Evolutionary conservation across 1,140 invertebrate genomes (phyloP), one percentile per base, ranked within the genome.

Genomic region (Leptinotarsa lineolata): DNA sequence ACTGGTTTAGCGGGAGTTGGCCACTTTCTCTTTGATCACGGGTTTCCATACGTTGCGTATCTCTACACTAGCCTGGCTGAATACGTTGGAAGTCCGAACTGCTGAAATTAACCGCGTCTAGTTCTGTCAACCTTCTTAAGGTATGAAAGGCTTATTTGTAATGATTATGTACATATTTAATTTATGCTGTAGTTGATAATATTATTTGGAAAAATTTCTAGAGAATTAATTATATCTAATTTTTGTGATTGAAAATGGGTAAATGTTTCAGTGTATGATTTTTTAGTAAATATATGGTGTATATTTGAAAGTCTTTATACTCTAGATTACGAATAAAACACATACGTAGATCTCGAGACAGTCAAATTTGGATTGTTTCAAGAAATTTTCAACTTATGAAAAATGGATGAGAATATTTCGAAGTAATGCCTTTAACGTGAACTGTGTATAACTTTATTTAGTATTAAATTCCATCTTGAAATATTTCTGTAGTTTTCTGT

Each of bases 101-200:
- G n/a, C n/a, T n/a, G n/a, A 83, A 83, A 70, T 81, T 83, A 12
- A 82, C 82, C 24, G 83, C 83, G 3, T 83, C 81, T 60, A 82
- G 79, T 76, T 83, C 82, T 15, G 78, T 82, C 18, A 79, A 81
- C 72, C 79, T 80, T 46, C 81, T 81, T 45, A 83, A 83, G 75
- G 74, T 75, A 68, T 81, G 65, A 54, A 54, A n/a, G 61, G 61
- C 61, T 63, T 63, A 39, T 22, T 13, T 63, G 15, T 63, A 22
- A 63, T 54, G 48, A 54, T 15, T 54, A n/a, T 67, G 65, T 67
- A 67, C 65, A 67, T 67, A 67, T 45, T 67, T 67, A 67, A 67
- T 67, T 67, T 67, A 45, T 67, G 16, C 4, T 24, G 24, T n/a
- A 67, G 61, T 63, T 67, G 20, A 24, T 67, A 67, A 67, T 67